Conservation (phyloP, 2,113 vertebrate genomes). For the Coracopsis vasa region DNA sequence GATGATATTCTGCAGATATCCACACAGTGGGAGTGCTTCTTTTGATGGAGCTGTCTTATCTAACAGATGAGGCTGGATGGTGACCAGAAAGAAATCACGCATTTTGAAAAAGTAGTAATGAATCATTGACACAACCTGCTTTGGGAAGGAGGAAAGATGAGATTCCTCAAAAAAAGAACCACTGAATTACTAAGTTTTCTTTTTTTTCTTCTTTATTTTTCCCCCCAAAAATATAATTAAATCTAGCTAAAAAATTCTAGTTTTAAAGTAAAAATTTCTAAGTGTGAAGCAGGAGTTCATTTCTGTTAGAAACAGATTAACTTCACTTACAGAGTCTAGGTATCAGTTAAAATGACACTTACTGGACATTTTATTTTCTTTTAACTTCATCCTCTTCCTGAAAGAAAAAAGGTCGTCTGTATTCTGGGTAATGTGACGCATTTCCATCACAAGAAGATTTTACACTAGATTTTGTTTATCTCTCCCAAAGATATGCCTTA, state of each 20-base stretch:
- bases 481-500: not conserved
- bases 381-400: not conserved
- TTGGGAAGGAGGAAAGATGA: not conserved
- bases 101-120: not conserved
- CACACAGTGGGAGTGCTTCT: not conserved
- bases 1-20: not conserved
- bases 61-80: not conserved
- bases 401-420: not conserved
- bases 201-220: not conserved
- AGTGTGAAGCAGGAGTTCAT: not conserved
- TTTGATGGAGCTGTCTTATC: not conserved
- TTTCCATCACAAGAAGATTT: not conserved
- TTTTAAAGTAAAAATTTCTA: not conserved
- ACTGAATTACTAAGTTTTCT: not conserved
- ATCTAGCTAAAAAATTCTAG: not conserved
- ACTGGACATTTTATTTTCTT: not conserved
- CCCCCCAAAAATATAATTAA: not conserved
- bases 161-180: not conserved
- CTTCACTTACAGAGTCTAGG: not conserved
- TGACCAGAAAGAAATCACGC: not conserved
- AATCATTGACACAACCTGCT: not conserved
- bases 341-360: not conserved
- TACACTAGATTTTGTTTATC: not conserved
- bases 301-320: not conserved
- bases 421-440: not conserved